Evolutionary conservation across 1,140 invertebrate species (phyloP), one percentile per base, ranked within the genome.

Genomic region (Papilio aristodemus): DNA sequence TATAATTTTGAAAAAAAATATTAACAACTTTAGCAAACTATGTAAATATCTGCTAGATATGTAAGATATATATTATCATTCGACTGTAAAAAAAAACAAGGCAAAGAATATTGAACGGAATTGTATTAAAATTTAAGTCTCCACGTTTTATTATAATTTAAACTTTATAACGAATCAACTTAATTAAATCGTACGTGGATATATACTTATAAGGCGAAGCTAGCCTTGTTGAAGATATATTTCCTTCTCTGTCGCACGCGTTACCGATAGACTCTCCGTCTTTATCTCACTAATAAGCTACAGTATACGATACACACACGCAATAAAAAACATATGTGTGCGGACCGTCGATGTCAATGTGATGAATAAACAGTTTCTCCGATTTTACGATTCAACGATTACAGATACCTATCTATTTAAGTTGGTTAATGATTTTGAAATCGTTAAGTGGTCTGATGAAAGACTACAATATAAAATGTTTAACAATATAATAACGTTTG

Each of bases 311-410:
- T 67, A 82, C 78, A 75, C 83, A 83, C 74, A 78, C 54, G 57
- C 67, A 71, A 69, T 37, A 43, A n/a, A 36, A 71, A 37, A 50
- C 73, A 64, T 57, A 58, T 80, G 70, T 85, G 76, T 78, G 75
- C 71, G 71, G 75, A 46, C 69, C 74, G 68, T 75, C 71, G 72
- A 79, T 87, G 83, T 89, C 86, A 85, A 86, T 87, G 84, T 85
- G 85, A 86, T 86, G 87, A 89, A 90, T 91, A 87, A 87, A 89
- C 84, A 87, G 89, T 89, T 89, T 91, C 87, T 87, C 79, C 83
- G 83, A 89, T 89, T 91, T 91, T 89, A 89, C 85, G 87, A 86
- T 80, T 87, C 85, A 89, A 91, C 87, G 87, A 86, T 87, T 82
- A 85, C 80, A 84, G 84, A 89, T 88, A 85, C 68, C 71, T 85